Evolutionary conservation across 1,140 invertebrate genomes (phyloP).

Genomic region (Drosophila truncata): DNA sequence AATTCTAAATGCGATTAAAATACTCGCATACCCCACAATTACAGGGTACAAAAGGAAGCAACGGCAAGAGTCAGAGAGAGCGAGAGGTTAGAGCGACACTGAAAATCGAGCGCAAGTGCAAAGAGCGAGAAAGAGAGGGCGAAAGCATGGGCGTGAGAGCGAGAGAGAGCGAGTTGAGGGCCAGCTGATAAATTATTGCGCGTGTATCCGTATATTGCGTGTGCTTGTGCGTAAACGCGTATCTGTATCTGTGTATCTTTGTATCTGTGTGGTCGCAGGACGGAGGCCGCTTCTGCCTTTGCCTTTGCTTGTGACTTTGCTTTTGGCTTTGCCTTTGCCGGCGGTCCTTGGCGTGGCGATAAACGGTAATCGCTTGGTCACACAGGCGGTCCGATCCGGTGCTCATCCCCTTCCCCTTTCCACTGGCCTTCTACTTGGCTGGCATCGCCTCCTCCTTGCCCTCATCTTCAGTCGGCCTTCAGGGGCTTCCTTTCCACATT

Average conservation of each 20-base stretch:
- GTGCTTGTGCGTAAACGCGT: constrained; percentile 16
- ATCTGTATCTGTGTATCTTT: constrained; percentile 1
- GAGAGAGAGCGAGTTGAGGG: constrained; percentile 52
- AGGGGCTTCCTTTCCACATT: constrained; percentile 31
- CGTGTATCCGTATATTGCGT: constrained; percentile 32
- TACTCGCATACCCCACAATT: neutral
- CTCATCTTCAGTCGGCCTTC: constrained; percentile 29
- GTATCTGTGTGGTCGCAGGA: constrained; percentile 55
- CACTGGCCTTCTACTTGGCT: constrained; percentile 16
- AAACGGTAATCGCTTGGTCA: constrained; percentile 80
- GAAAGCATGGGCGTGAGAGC: constrained; percentile 22
- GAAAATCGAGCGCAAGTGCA: constrained; percentile 59
- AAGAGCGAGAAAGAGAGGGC: constrained; percentile 33
- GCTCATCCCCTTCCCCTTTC: constrained; percentile 33
- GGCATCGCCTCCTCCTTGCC: constrained; percentile 9
- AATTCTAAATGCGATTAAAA: neutral
- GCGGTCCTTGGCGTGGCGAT: constrained; percentile 73
- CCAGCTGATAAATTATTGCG: constrained; percentile 76
- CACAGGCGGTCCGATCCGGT: constrained; percentile 47
- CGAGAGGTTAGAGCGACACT: constrained; percentile 54
- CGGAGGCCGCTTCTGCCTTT: constrained; percentile 43
- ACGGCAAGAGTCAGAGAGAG: constrained; percentile 44
- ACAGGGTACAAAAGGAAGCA: constrained; percentile 60
- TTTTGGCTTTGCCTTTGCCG: constrained; percentile 39
- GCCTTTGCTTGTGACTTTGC: constrained; percentile 7